Evolutionary conservation across 2,888 invertebrate genomes (phyloP).

Genomic region (Scrobipalpa costella): DNA sequence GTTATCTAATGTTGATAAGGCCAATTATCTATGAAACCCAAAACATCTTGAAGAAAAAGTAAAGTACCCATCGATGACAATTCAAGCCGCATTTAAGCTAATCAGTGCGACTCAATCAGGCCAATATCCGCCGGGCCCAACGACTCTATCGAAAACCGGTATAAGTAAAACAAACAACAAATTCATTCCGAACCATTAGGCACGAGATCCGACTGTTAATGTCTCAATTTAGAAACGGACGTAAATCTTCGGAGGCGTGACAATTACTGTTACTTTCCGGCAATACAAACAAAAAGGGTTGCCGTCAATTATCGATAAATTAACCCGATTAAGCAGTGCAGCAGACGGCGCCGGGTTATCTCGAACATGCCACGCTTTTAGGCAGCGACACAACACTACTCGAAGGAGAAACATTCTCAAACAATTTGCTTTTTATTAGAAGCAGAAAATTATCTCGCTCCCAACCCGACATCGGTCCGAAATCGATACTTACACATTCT

Average conservation of each 20-base stretch:
- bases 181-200: constrained; percentile 81
- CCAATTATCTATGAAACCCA: not conserved
- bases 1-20: not conserved
- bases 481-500: not conserved
- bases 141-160: constrained; percentile 69
- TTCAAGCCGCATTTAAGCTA: constrained; percentile 36
- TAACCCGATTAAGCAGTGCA: constrained; percentile 79
- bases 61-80: not conserved
- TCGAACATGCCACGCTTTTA: constrained; percentile 78
- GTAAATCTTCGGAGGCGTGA: constrained; percentile 82
- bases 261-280: constrained; percentile 81
- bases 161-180: constrained; percentile 74
- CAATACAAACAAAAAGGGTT: constrained; percentile 81
- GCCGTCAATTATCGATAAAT: constrained; percentile 82
- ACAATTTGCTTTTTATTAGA: constrained; percentile 75
- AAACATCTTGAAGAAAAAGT: not conserved
- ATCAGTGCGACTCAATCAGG: constrained; percentile 54
- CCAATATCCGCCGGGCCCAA: constrained; percentile 53
- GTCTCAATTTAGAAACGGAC: constrained; percentile 81
- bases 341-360: constrained; percentile 80
- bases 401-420: constrained; percentile 65
- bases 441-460: constrained; percentile 30
- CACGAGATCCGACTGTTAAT: constrained; percentile 80
- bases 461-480: not conserved
- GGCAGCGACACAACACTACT: constrained; percentile 70